These are phyloP conservation scores for Zaprionus ornatus DNA, from an alignment of 1,140 invertebrate species.

Conservation along the genomic window DNA sequence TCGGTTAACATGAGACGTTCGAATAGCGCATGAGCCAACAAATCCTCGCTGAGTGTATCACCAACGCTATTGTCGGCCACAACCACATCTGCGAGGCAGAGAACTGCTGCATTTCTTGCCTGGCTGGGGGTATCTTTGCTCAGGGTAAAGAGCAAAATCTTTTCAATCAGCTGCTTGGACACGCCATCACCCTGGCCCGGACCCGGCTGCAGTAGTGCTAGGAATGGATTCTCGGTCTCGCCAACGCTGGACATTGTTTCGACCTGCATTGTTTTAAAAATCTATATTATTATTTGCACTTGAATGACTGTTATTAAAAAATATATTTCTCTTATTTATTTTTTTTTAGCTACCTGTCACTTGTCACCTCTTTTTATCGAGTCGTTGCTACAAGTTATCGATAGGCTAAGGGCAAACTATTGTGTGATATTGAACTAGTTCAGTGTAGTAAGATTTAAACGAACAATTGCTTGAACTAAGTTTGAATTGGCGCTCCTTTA, in stretches of 20 bases:
- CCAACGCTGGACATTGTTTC: constrained; percentile 61
- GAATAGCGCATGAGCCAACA: constrained; percentile 91
- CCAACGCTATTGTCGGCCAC: constrained; percentile 55
- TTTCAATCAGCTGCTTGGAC: constrained; percentile 67
- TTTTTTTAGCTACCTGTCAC: constrained; percentile 46
- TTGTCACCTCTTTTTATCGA: constrained; percentile 23
- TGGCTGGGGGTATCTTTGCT: constrained; percentile 40
- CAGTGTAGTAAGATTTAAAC: background rate
- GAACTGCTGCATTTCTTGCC: background rate
- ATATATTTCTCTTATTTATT: constrained; percentile 7
- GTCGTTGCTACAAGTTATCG: constrained; percentile 2
- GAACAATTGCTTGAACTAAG: background rate
- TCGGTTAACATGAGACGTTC: constrained; percentile 90
- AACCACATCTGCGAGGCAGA: constrained; percentile 70
- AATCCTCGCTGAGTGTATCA: constrained; percentile 80
- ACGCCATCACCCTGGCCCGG: constrained; percentile 48
- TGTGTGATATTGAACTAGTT: background rate
- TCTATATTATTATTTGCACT: background rate
- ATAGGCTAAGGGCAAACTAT: background rate
- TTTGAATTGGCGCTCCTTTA: background rate
- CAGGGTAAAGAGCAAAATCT: constrained; percentile 72
- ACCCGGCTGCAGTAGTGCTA: constrained; percentile 61
- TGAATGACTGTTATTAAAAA: constrained; percentile 1
- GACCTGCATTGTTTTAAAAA: background rate
- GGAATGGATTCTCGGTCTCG: constrained; percentile 68